These are phyloP conservation scores for Eremophila alpestris DNA, from an alignment of 2,797 vertebrate genomes.

Conservation along the genomic window DNA sequence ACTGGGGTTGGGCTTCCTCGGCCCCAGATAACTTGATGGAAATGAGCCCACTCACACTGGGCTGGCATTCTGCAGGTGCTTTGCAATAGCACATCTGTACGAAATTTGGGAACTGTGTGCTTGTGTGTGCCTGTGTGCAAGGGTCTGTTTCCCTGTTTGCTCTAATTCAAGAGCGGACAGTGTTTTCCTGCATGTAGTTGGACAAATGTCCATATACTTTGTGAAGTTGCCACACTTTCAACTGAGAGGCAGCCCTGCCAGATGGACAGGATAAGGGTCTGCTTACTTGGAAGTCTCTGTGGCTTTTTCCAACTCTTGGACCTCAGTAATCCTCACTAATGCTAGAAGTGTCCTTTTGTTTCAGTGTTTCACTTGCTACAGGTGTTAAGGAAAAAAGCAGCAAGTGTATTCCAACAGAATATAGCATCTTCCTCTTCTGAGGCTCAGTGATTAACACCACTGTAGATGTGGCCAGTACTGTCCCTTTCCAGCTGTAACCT, in stretches of 20 bases:
- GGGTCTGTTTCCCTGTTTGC: background rate
- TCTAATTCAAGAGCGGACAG: background rate
- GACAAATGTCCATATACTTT: background rate
- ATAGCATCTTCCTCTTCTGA: background rate
- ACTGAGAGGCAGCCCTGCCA: background rate
- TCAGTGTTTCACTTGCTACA: background rate
- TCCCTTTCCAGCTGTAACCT: background rate
- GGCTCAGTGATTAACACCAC: accelerated
- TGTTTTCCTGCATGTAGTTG: background rate
- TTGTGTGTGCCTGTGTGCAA: accelerated
- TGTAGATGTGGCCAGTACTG: background rate
- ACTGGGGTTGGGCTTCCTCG: background rate
- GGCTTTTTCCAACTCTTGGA: background rate
- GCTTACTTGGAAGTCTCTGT: background rate
- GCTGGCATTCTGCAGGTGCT: background rate
- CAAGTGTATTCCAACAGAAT: background rate
- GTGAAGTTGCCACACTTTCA: accelerated
- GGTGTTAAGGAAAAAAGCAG: background rate
- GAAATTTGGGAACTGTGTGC: background rate
- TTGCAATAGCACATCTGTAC: background rate
- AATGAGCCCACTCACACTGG: background rate
- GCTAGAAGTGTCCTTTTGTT: background rate
- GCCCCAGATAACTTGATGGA: background rate
- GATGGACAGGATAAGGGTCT: background rate
- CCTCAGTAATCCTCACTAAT: background rate